Percentiles rank a stretch among this genome's conserved stretches.
These are phyloP conservation scores for Lepeophtheirus salmonis DNA, from an alignment of 1,140 invertebrate genomes.

Conservation along the genomic window DNA sequence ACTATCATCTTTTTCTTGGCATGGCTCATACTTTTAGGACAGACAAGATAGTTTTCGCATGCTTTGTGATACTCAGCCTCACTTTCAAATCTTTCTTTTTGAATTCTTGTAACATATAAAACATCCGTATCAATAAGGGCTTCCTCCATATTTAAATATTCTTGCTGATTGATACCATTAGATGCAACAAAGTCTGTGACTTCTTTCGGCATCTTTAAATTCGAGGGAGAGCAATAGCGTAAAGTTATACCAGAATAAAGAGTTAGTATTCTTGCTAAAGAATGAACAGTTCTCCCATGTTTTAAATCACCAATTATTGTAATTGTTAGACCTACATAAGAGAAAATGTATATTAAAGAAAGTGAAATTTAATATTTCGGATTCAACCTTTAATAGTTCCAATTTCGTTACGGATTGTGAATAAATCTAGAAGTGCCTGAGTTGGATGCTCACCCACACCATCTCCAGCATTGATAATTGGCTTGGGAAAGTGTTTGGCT, in stretches of 20 bases:
- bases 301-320: constrained; percentile 78
- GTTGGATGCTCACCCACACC: constrained; percentile 96
- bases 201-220: constrained; percentile 72
- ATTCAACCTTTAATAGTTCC: constrained; percentile 93
- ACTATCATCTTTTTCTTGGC: constrained; percentile 86
- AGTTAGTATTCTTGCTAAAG: constrained; percentile 68
- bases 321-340: constrained; percentile 27
- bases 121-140: constrained; percentile 84
- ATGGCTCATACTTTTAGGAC: constrained; percentile 80
- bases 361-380: no score
- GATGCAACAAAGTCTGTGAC: constrained; percentile 54
- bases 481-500: constrained; percentile 35
- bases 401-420: constrained; percentile 95
- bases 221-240: constrained; percentile 66
- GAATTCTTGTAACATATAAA: constrained; percentile 92
- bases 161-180: constrained; percentile 48
- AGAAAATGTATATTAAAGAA: constrained; percentile 11
- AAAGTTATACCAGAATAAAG: constrained; percentile 63
- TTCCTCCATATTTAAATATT: constrained; percentile 50
- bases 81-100: constrained; percentile 70
- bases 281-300: constrained; percentile 94
- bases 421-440: constrained; percentile 89
- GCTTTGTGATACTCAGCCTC: constrained; percentile 71
- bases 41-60: constrained; percentile 68
- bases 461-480: constrained; percentile 92